A percentile compares a stretch with the other conserved stretches of the same genome.
Evolutionary conservation across 2,113 vertebrate genomes (phyloP).

Genomic region (Cairina moschata): DNA sequence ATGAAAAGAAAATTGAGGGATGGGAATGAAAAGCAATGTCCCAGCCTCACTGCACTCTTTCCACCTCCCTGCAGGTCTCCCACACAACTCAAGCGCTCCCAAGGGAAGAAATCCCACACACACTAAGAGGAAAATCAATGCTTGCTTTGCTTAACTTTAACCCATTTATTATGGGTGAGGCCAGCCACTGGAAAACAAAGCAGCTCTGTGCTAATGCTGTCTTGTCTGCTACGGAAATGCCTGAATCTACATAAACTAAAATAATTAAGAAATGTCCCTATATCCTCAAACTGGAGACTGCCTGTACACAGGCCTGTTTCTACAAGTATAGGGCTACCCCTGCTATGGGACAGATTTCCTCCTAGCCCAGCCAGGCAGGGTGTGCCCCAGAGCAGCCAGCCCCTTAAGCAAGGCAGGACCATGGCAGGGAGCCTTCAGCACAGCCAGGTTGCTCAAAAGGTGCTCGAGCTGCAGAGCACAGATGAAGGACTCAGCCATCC

Average conservation of each 20-base stretch:
- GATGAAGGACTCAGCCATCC: accelerated
- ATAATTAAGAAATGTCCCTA: background rate
- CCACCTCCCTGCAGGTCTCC: background rate
- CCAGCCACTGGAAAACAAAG: constrained; percentile 30
- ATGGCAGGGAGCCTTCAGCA: background rate
- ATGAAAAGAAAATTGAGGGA: background rate
- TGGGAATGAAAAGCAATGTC: background rate
- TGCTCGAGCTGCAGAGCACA: background rate
- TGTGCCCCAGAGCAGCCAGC: background rate
- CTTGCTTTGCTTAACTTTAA: constrained; percentile 37
- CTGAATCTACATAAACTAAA: constrained; percentile 14
- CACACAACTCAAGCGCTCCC: background rate
- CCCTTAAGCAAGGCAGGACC: background rate
- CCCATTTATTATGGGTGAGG: constrained; percentile 37
- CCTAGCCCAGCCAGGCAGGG: background rate
- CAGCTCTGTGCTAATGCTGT: constrained; percentile 21
- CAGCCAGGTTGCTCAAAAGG: background rate
- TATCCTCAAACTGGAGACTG: background rate
- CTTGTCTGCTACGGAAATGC: background rate
- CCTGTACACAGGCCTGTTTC: background rate
- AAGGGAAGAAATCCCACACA: background rate
- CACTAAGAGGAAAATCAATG: constrained; percentile 34
- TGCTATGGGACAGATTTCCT: background rate
- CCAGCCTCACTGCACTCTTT: background rate
- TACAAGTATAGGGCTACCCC: background rate